Evolutionary conservation across 2,797 vertebrate species (phyloP), one percentile per base, ranked within the genome.

Genomic region (Coregonus suidteri): DNA sequence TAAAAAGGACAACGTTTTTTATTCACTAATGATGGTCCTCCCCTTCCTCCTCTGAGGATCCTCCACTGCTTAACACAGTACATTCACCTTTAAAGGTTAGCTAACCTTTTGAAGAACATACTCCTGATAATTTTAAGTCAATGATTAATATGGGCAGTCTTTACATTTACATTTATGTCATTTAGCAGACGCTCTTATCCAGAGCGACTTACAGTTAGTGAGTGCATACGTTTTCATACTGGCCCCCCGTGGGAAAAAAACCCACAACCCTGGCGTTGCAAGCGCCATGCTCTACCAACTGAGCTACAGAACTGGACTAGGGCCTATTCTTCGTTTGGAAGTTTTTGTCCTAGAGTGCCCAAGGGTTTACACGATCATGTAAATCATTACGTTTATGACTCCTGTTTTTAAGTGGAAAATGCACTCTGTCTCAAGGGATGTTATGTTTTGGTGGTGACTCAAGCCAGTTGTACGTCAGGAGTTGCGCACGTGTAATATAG

Each of bases 351-450:
- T 3, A 51, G 37, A 25, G 69, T 52, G 72, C 81, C 77, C 51
- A 1, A 62, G 1, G 78, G 30, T 76, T 73, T 66, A 75, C 69
- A n/a, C 15, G 1, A 68, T 11, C 6, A 68, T 37, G 75, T 56
- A 6, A 76, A 78, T 82, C 37, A 78, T 84, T 85, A 78, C 64
- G 65, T 68, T 80, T 83, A 83, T 83, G 79, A 79, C 30, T 59
- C 51, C 34, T 1, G 64, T 74, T 54, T 56, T 25, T 66, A 34
- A 20, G 37, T 30, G 5, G n/a, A 51, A 86, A 90, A 86, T 83
- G 75, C 73, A 77, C 74, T 74, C 6, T 15, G 16, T 41, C 81
- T 79, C 77, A 54, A 77, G 65, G 35, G 56, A 16, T 0, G 47
- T 16, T 65, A 77, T 41, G 54, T 7, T 74, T 18, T 72, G 6